Base-by-base conservation (phyloP, 2,113 vertebrate species). In the Chaetorhynchus papuensis region DNA sequence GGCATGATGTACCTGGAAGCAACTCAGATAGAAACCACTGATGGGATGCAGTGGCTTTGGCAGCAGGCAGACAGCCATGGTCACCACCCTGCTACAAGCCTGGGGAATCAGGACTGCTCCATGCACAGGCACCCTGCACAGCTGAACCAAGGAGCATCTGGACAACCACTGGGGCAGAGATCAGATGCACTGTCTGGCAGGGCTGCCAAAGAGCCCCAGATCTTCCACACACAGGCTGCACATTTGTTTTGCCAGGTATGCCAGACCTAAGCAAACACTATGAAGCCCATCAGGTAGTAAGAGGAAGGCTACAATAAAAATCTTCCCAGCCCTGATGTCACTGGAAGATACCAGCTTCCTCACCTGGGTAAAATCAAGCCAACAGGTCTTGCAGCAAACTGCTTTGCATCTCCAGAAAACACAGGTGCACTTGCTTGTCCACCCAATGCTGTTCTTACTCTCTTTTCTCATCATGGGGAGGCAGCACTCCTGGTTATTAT, bases 401-500 rank as follows among this genome's bases (percentile, higher is more conserved):
- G 50, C 24, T 74, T 89, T 10, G 1, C 26, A 22, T 53, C 13
- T 72, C 70, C 52, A 72, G 47, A 74, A 94, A 76, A 53, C 22
- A 69, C 10, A 41, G 31, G 12, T 56, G 37, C 28, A 27, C 11
- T 21, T 64, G 16, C 22, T 49, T 66, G 26, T 45, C 56, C 68
- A 35, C 26, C 44, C 9, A 3, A 9, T 41, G 8, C 8, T 50
- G 23, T 47, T 70, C 65, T 57, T 53, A 23, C 19, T 68, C 20
- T 53, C 41, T 83, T 63, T 83, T 42, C 24, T 56, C 23, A 60
- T 49, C 0, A 0, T 0, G 0, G 11, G 16, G 15, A 61, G 19
- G 76, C 31, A 75, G n/a, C 1, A 0, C 11, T 75, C 31, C 47
- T 57, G 42, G 7, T 71, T 85, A 33, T 53, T 71, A 42, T 66